These are phyloP conservation scores for Macrocentrus cingulum DNA, from an alignment of 1,140 invertebrate species.

Conservation along the genomic window DNA sequence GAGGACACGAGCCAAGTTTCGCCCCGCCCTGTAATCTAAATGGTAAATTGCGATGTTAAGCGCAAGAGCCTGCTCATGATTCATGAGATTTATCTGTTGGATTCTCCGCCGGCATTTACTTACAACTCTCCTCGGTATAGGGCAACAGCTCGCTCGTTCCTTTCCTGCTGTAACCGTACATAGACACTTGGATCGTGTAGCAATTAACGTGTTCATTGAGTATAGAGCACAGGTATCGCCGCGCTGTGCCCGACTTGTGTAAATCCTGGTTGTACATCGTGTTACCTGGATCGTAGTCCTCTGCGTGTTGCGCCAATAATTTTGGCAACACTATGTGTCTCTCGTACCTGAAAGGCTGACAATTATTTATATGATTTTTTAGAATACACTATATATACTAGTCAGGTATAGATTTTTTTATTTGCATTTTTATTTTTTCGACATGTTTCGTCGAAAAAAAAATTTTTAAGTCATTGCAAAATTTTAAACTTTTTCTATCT, in stretches of 20 bases:
- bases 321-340: slow-evolving; percentile 87
- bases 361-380: too few relatives aligned
- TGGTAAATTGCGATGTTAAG: not conserved
- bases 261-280: slow-evolving; percentile 90
- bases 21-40: slow-evolving; percentile 66
- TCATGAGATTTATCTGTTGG: not conserved
- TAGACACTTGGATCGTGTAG: slow-evolving; percentile 84
- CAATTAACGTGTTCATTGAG: slow-evolving; percentile 78
- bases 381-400: too few relatives aligned
- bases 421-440: too few relatives aligned
- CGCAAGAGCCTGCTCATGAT: not conserved
- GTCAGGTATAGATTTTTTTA: too few relatives aligned
- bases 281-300: slow-evolving; percentile 79
- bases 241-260: slow-evolving; percentile 81
- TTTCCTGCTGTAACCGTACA: slow-evolving; percentile 77
- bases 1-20: slow-evolving; percentile 75
- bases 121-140: slow-evolving; percentile 91
- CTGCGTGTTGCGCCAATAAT: slow-evolving; percentile 78
- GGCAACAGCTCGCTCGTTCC: slow-evolving; percentile 69
- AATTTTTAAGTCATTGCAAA: too few relatives aligned
- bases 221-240: slow-evolving; percentile 72
- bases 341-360: slow-evolving; percentile 68
- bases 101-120: slow-evolving; percentile 47
- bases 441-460: too few relatives aligned
- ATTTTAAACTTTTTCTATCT: too few relatives aligned